Conservation (phyloP, 2,113 vertebrate genomes). For the Sturnira hondurensis region DNA sequence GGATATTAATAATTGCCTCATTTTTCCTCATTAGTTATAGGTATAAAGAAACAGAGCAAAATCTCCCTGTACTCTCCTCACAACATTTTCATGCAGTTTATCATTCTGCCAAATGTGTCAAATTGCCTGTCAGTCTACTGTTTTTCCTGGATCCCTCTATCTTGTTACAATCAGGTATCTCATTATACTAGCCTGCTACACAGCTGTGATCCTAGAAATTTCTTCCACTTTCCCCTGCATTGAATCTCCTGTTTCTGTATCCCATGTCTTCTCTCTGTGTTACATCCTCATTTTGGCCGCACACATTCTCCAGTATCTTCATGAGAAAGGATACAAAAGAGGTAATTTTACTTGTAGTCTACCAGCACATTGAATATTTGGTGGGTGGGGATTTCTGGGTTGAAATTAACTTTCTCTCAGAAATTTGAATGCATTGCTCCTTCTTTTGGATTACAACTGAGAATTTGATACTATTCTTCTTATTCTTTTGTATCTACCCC, state of each 20-base stretch:
- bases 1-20: neutral
- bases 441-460: slow-evolving; percentile 11
- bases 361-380: neutral
- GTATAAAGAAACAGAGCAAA: neutral
- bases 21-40: neutral
- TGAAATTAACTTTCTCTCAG: neutral
- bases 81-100: neutral
- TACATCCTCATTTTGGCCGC: neutral
- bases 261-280: neutral
- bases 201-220: neutral
- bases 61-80: neutral
- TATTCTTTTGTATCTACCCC: neutral
- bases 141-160: neutral
- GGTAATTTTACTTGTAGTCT: neutral
- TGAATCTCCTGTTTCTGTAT: neutral
- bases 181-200: neutral
- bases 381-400: neutral
- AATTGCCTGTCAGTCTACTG: neutral
- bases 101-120: neutral
- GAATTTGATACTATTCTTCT: neutral
- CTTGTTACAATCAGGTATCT: neutral
- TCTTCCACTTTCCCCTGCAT: neutral
- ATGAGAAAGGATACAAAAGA: neutral
- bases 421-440: neutral
- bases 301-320: neutral